A percentile compares a stretch with the other conserved stretches of the same genome.
phyloP scores from a whole-genome alignment of 1,140 invertebrate species.

The Heliconius melpomene region DNA sequence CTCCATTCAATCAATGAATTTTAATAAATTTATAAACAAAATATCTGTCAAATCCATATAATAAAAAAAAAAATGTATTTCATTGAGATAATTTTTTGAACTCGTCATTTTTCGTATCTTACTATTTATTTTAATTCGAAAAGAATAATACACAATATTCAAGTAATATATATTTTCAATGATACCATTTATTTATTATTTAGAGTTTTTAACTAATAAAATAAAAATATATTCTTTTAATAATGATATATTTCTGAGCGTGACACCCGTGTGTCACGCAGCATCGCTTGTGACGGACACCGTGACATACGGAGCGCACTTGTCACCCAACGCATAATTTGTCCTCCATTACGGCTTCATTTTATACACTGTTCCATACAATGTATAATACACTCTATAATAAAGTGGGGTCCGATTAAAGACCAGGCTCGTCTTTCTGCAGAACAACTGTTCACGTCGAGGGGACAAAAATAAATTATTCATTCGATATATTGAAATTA shows the following conservation, averaged over 20 bases:
- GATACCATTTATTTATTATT: too few species aligned
- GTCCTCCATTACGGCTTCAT: conserved; percentile 73
- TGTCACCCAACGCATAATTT: conserved; percentile 75
- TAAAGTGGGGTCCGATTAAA: conserved; percentile 74
- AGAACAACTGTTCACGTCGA: conserved; percentile 69
- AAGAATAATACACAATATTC: too few species aligned
- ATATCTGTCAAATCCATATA: too few species aligned
- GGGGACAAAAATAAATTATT: conserved; percentile 68
- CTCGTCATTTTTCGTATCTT: too few species aligned
- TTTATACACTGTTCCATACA: conserved; percentile 56
- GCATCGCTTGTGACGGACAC: conserved; percentile 65
- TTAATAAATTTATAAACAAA: not conserved
- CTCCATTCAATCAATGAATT: not conserved
- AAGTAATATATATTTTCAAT: too few species aligned
- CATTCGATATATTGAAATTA: conserved; percentile 73
- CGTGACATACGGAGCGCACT: conserved; percentile 75
- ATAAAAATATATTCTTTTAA: not conserved
- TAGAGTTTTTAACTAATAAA: not conserved
- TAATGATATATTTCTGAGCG: not conserved
- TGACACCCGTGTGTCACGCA: conserved; percentile 44
- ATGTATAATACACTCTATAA: conserved; percentile 48
- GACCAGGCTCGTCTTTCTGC: conserved; percentile 69
- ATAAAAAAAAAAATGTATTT: too few species aligned
- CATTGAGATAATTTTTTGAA: too few species aligned
- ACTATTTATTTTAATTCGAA: too few species aligned